These are phyloP conservation scores for Tetranychus piercei DNA, from an alignment of 2,888 invertebrate species.

Conservation along the genomic window DNA sequence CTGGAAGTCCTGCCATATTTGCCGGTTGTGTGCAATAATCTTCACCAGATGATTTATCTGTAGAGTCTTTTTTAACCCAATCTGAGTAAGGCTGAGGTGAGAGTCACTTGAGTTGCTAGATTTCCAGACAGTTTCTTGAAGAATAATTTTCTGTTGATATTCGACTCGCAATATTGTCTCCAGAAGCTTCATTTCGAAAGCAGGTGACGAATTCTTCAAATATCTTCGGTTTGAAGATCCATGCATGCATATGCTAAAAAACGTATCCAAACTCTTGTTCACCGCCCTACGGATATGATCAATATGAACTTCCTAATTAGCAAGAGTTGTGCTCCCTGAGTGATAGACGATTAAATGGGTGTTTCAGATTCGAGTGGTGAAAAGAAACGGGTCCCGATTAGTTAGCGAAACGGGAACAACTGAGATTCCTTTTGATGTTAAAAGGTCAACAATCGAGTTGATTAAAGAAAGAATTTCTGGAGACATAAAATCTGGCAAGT, in stretches of 20 bases:
- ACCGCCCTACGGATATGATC: conserved; percentile 57
- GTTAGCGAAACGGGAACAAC: conserved; percentile 56
- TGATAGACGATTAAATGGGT: conserved; percentile 51
- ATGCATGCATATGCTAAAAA: background rate
- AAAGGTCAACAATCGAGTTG: conserved; percentile 50
- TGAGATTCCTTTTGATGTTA: conserved; percentile 56
- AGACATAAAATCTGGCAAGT: conserved; percentile 54
- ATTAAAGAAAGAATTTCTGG: conserved; percentile 55
- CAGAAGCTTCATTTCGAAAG: conserved; percentile 64
- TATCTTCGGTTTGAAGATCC: background rate
- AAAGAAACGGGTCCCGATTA: too few species aligned
- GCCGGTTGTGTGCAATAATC: conserved; percentile 91
- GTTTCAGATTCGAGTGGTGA: too few species aligned
- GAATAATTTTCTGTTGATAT: conserved; percentile 87
- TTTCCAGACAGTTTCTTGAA: conserved; percentile 65
- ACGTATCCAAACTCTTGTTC: conserved; percentile 37
- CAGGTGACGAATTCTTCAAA: conserved; percentile 31
- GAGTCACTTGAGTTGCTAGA: conserved; percentile 81
- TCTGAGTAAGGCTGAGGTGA: conserved; percentile 67
- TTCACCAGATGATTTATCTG: conserved; percentile 60
- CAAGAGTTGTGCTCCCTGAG: conserved; percentile 90
- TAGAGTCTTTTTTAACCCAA: conserved; percentile 47
- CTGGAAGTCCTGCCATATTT: conserved; percentile 91
- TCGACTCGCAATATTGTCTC: conserved; percentile 71
- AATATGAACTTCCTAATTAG: conserved; percentile 81